Evolutionary conservation across 2,888 invertebrate species (phyloP).

Genomic region (Bedellia somnulentella): DNA sequence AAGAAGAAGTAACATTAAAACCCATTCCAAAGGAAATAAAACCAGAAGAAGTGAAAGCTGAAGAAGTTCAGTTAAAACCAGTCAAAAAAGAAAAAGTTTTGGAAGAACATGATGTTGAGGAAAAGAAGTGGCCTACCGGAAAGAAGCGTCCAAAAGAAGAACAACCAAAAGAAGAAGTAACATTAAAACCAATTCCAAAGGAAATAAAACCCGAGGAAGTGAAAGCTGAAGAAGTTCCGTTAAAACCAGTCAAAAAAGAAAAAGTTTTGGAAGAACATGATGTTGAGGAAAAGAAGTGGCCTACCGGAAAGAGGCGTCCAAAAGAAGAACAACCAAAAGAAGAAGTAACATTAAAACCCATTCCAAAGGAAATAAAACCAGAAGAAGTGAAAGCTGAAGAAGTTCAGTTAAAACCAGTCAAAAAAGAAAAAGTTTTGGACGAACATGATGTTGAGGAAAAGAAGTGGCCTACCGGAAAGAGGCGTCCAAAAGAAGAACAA

Average conservation of each 20-base stretch:
- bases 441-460: conserved; percentile 7
- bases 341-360: conserved; percentile 17
- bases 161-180: conserved; percentile 23
- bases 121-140: conserved; percentile 19
- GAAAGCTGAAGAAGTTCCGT: conserved; percentile 17
- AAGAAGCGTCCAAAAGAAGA: conserved; percentile 28
- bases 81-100: conserved; percentile 13
- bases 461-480: conserved; percentile 22
- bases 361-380: conserved; percentile 15
- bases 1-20: conserved; percentile 21
- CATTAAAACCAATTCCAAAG: conserved; percentile 18
- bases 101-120: conserved; percentile 23
- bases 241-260: conserved; percentile 18
- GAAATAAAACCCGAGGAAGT: conserved; percentile 11
- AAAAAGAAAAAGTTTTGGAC: conserved; percentile 10
- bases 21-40: conserved; percentile 19
- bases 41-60: conserved; percentile 22
- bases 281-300: conserved; percentile 16
- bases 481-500: conserved; percentile 7
- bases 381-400: conserved; percentile 29
- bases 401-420: conserved; percentile 13
- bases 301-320: conserved; percentile 12
- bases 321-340: conserved; percentile 31
- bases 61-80: conserved; percentile 17
- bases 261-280: conserved; percentile 21